phyloP scores from a whole-genome alignment of 2,797 vertebrate species.

The Lepilemur septentrionalis region DNA sequence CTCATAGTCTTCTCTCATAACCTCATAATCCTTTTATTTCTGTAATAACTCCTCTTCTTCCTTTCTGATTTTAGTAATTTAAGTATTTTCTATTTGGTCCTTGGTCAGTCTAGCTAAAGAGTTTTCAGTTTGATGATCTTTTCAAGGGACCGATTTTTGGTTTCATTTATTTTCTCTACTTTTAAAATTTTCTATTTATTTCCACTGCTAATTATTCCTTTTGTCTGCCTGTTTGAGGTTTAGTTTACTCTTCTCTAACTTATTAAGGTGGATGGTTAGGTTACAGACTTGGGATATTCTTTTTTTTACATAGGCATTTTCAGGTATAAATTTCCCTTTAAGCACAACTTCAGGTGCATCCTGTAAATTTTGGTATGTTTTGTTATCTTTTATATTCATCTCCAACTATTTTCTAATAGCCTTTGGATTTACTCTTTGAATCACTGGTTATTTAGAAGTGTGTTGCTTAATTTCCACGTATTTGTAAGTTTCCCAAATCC shows the following conservation, averaged over 20 bases:
- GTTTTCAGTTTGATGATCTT: not conserved
- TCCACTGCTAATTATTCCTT: not conserved
- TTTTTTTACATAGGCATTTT: not conserved
- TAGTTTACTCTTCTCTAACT: not conserved
- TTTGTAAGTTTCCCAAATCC: not conserved
- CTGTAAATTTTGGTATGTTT: not conserved
- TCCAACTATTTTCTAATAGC: not conserved
- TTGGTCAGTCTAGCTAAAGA: not conserved
- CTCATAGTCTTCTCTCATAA: not conserved
- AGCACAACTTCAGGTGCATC: not conserved
- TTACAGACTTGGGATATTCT: not conserved
- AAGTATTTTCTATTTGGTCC: not conserved
- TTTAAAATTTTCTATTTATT: not conserved
- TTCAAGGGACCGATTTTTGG: not conserved
- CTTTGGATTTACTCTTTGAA: too few species aligned
- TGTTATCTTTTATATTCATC: not conserved
- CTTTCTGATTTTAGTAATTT: not conserved
- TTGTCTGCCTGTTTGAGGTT: not conserved
- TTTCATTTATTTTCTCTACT: not conserved
- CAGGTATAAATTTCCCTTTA: not conserved
- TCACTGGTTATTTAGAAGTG: too few species aligned
- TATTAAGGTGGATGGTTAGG: not conserved
- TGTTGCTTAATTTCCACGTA: not conserved
- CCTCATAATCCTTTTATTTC: not conserved
- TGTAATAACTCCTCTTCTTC: not conserved